Evolutionary conservation across 2,113 vertebrate species (phyloP).

Genomic region (Argyrosomus japonicus): DNA sequence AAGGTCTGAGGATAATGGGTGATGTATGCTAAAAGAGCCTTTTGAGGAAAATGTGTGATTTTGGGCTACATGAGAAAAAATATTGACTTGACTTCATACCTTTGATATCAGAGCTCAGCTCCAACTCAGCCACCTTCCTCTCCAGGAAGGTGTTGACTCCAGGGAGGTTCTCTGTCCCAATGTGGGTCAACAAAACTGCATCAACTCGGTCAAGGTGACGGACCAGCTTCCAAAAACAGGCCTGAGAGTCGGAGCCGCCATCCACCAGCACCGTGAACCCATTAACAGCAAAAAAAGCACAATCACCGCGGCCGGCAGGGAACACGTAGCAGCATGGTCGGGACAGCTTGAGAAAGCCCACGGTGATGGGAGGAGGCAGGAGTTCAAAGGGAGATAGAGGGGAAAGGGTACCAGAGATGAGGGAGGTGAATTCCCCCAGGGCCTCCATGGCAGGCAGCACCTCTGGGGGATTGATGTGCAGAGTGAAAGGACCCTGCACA

Average conservation of each 20-base stretch:
- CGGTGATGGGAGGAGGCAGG: slow-evolving; percentile 90
- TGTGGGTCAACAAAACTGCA: slow-evolving; percentile 92
- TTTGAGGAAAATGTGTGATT: not conserved
- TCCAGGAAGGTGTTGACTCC: slow-evolving; percentile 92
- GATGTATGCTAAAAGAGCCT: not conserved
- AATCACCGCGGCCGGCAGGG: slow-evolving; percentile 92
- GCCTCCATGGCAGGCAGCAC: slow-evolving; percentile 88
- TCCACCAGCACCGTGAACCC: slow-evolving; percentile 95
- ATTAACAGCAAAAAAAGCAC: slow-evolving; percentile 93
- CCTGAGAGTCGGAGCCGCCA: slow-evolving; percentile 92
- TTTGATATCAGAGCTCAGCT: slow-evolving; percentile 75
- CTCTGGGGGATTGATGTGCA: slow-evolving; percentile 87
- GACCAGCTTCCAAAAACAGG: slow-evolving; percentile 97
- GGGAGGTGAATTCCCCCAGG: slow-evolving; percentile 91
- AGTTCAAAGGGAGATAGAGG: slow-evolving; percentile 91
- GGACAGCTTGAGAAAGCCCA: slow-evolving; percentile 94
- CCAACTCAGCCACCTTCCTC: slow-evolving; percentile 91
- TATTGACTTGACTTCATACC: slow-evolving; percentile 42
- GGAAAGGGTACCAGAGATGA: slow-evolving; percentile 89
- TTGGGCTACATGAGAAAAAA: not conserved
- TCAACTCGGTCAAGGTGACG: slow-evolving; percentile 96
- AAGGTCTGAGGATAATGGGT: not conserved
- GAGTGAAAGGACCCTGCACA: slow-evolving; percentile 84
- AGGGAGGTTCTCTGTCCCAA: slow-evolving; percentile 91
- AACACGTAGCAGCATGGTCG: slow-evolving; percentile 98